Evolutionary conservation across 2,113 vertebrate genomes (phyloP), one percentile per base, ranked within the genome.

Genomic region (Neomonachus schauinslandi): DNA sequence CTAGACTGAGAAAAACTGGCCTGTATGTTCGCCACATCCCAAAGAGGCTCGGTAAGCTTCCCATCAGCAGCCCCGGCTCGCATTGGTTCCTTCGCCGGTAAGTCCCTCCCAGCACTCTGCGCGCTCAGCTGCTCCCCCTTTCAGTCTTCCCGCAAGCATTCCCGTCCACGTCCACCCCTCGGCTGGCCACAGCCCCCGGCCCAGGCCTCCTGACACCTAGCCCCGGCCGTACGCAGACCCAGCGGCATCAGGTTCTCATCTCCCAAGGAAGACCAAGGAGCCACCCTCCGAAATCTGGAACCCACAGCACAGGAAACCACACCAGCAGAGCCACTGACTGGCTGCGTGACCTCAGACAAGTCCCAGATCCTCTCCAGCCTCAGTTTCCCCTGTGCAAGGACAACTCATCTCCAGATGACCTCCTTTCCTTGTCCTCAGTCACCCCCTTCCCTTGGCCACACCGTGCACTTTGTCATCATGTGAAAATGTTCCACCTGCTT

Each of bases 11-110:
- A 71, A 61, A 46, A 63, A 46, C 28, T 10, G 5, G 4, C 53
- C 24, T 11, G 2, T 39, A 2, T 4, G 36, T 2, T 16, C 22
- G 15, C 26, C 0, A 8, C 22, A 22, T 33, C 79, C 42, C 33
- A 9, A 2, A 10, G 0, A 59, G 21, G 59, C 79, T 26, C 26
- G 0, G 24, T 0, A 0, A 0, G 59, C 8, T 51, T 36, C 77
- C 49, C 21, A 14, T 2, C 0, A 2, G 5, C 72, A 74, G 61
- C n/a, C 13, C 12, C 22, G n/a, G 74, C 28, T 6, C 9, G 33
- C 11, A 6, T 8, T 9, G 5, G 22, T 33, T 53, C 63, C 71
- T 76, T 21, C 16, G 65, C 49, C 85, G 39, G 0, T 1, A 13
- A 28, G 18, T 42, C 53, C 92, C 26, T 63, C 36, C 19, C 59